Base-by-base conservation (phyloP, 2,888 invertebrate species). In the Psylliodes chrysocephalus region DNA sequence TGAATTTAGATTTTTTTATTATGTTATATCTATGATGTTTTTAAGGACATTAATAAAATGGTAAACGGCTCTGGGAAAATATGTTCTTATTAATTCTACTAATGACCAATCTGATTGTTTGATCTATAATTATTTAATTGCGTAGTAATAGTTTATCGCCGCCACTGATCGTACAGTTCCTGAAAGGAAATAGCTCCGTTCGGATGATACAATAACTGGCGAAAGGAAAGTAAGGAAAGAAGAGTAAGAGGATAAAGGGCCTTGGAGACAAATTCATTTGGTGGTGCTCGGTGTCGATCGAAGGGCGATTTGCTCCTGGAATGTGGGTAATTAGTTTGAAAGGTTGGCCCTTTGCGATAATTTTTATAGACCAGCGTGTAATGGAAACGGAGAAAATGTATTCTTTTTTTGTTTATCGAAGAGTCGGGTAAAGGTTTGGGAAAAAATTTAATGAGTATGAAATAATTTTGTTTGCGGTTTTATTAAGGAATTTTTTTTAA, bases 101-200 rank as follows among this genome's bases (percentile, higher is more conserved):
- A n/a, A n/a, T n/a, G n/a, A n/a, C n/a, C n/a, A n/a, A n/a, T n/a
- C n/a, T n/a, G n/a, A n/a, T n/a, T n/a, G n/a, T n/a, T n/a, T n/a
- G n/a, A n/a, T n/a, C n/a, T n/a, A n/a, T n/a, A n/a, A n/a, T n/a
- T n/a, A n/a, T n/a, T n/a, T n/a, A n/a, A n/a, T n/a, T n/a, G n/a
- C n/a, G n/a, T n/a, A n/a, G n/a, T n/a, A n/a, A n/a, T n/a, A n/a
- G n/a, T n/a, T n/a, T 8, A 35, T 14, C 35, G 5, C 1, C 35
- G 14, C 46, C 46, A 25, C 46, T 46, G 46, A 22, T 22, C 15
- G 1, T 5, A 25, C 7, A 25, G 10, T 22, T 46, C 33, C 46
- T 60, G 51, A 64, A 64, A 64, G 55, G 60, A 64, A 64, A 64
- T 64, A 33, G 44, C 46, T 54, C 54, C 44, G 53, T 60, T 46